phyloP scores from a whole-genome alignment of 2,113 vertebrate genomes.

The Xerus inauris region DNA sequence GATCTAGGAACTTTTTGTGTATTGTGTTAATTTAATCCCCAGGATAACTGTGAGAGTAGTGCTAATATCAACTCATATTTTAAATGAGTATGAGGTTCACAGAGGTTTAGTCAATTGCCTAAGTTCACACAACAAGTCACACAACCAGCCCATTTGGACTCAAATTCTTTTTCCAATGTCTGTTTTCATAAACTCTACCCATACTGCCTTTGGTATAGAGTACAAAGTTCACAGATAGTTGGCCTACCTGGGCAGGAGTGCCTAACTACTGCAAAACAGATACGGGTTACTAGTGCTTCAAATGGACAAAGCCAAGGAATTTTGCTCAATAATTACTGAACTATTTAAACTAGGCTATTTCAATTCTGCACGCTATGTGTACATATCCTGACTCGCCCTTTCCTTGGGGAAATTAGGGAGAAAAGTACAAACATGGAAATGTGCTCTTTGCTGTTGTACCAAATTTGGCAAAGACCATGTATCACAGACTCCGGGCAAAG shows the following conservation, averaged over 20 bases:
- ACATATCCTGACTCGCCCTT: conserved; percentile 77
- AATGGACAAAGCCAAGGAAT: background rate
- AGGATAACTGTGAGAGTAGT: background rate
- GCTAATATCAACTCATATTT: background rate
- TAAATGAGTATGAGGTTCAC: background rate
- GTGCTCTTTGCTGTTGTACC: background rate
- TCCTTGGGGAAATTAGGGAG: conserved; percentile 69
- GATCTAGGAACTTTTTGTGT: background rate
- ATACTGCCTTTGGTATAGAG: background rate
- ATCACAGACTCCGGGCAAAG: background rate
- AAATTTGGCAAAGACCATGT: conserved; percentile 7
- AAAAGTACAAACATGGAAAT: conserved; percentile 70
- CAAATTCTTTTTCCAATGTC: background rate
- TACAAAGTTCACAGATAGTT: background rate
- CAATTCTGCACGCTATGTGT: conserved; percentile 27
- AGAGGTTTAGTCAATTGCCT: background rate
- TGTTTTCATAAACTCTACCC: background rate
- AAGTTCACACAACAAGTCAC: background rate
- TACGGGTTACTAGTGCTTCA: background rate
- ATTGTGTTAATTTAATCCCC: background rate
- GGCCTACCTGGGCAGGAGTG: background rate
- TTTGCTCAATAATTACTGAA: conserved; percentile 36
- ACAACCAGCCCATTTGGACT: background rate
- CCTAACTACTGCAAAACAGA: background rate
- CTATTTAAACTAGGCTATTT: conserved; percentile 80